Base-by-base conservation (phyloP, 2,113 vertebrate species). In the Gadus chalcogrammus region DNA sequence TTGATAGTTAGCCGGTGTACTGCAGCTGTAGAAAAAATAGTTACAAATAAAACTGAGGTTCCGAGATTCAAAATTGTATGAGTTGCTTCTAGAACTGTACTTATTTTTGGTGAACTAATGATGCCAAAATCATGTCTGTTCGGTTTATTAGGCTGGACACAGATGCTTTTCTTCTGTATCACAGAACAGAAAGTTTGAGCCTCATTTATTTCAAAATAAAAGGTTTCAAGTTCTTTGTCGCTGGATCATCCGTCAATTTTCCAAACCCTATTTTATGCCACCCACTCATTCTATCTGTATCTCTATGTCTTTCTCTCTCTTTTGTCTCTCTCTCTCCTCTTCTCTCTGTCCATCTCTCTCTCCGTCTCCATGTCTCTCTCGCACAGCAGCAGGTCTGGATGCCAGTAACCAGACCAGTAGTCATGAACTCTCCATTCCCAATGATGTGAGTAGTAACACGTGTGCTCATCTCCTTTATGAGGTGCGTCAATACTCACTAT, bases 381-480 rank as follows among this genome's bases (percentile, higher is more conserved):
- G 8, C 88, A 82, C 79, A 90, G 84, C 87, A 89, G 85, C 93
- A 98, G 95, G 95, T 97, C 81, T 98, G 96, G 96, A 97, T 88
- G 94, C 95, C 94, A 95, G 92, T 93, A 92, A 95, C 91, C 95
- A 94, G 86, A 94, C 96, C 95, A 97, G 95, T 95, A 98, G 95
- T 94, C 96, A 98, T 87, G 96, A 97, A 93, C 96, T 98, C 94
- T 95, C 95, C 95, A 98, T 98, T 96, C 96, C 96, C 93, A 97
- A 97, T 93, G 96, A 98, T 95, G 96, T 98, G 94, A 97, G 96
- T 97, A 95, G 31, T 78, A 68, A 61, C 17, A 72, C 68, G 64
- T 13, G 42, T 13, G 2, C 6, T 48, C 11, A 13, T 48, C 6
- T 48, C 12, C 42, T 48, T 48, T 13, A 48, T 48, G 42, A 9